Percentiles rank a stretch among this genome's conserved stretches.
These are phyloP conservation scores for Phalera bucephala DNA, from an alignment of 2,888 invertebrate genomes.

Conservation along the genomic window DNA sequence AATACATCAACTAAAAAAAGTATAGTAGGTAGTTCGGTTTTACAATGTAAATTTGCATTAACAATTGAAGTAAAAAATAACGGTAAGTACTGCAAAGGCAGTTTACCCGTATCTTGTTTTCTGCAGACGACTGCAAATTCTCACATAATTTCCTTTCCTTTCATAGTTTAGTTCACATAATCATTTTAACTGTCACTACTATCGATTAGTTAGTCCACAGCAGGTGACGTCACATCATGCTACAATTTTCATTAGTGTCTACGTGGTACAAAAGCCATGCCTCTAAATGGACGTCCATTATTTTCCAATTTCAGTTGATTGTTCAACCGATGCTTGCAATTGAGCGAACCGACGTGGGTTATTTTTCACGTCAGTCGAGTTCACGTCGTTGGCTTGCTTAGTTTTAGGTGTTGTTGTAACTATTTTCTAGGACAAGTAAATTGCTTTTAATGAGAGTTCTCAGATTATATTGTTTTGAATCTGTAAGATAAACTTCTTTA, in stretches of 20 bases:
- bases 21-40: too few relatives aligned
- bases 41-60: too few relatives aligned
- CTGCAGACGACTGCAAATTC: constrained; percentile 1
- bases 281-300: constrained; percentile 52
- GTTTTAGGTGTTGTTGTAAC: constrained; percentile 8
- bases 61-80: too few relatives aligned
- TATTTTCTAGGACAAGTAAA: background rate
- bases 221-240: constrained; percentile 52
- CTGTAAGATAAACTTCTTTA: too few relatives aligned
- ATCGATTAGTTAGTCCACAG: constrained; percentile 48
- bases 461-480: too few relatives aligned
- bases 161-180: constrained; percentile 48
- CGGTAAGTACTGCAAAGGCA: too few relatives aligned
- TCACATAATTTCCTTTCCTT: constrained; percentile 7
- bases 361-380: constrained; percentile 34
- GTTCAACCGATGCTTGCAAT: constrained; percentile 47
- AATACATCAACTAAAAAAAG: too few relatives aligned
- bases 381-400: constrained; percentile 25
- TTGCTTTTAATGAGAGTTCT: background rate
- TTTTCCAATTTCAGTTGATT: constrained; percentile 60
- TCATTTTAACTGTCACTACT: constrained; percentile 28
- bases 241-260: constrained; percentile 64
- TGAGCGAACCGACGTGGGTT: constrained; percentile 27
- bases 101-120: too few relatives aligned
- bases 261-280: constrained; percentile 44